Percentiles rank a stretch among this genome's conserved stretches.
Conservation (phyloP, 2,113 vertebrate genomes). For the Lophotis ruficrista region DNA sequence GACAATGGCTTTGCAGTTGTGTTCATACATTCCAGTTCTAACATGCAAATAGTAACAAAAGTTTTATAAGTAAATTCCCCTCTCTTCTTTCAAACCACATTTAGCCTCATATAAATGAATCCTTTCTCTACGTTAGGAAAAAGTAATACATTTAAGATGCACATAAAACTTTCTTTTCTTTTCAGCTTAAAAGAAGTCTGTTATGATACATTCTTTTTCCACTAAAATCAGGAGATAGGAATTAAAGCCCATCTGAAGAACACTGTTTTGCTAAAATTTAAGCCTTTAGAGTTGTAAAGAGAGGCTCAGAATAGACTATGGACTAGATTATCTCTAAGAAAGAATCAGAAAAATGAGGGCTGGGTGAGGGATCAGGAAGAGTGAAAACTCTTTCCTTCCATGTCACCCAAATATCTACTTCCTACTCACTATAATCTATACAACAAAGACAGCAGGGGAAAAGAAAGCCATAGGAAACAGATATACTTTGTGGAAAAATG, state of each 20-base stretch:
- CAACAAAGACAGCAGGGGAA: not conserved
- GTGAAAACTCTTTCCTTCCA: not conserved
- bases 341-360: not conserved
- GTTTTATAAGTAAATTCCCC: not conserved
- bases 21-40: not conserved
- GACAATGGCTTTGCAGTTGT: not conserved
- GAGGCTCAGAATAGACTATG: not conserved
- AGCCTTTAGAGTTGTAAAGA: not conserved
- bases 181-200: not conserved
- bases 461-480: not conserved
- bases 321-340: not conserved
- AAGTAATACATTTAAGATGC: not conserved
- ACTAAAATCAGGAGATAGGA: not conserved
- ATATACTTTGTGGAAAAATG: not conserved
- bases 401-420: not conserved
- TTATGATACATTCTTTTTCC: not conserved
- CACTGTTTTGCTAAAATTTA: not conserved
- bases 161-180: not conserved
- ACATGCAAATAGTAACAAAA: not conserved
- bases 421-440: fast-evolving
- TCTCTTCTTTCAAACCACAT: not conserved
- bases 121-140: not conserved
- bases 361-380: not conserved
- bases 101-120: not conserved
- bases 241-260: not conserved